Evolutionary conservation across 2,888 invertebrate genomes (phyloP), one percentile per base, ranked within the genome.

Genomic region (Serrognathus titanus): DNA sequence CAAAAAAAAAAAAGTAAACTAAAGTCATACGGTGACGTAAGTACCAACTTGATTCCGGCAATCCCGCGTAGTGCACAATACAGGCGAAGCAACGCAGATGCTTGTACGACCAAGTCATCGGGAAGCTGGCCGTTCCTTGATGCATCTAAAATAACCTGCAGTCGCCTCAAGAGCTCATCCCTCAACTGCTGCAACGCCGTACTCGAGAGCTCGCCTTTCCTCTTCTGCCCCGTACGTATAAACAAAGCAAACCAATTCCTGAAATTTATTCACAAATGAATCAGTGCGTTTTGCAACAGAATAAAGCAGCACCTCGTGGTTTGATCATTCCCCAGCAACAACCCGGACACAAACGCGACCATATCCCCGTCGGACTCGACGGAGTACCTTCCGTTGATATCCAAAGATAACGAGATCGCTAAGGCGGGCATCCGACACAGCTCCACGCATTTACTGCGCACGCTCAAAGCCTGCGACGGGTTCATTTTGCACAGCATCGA

Each of bases 21-120:
- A n/a, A n/a, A n/a, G n/a, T n/a, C n/a, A n/a, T n/a, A n/a, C n/a
- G n/a, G n/a, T n/a, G n/a, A n/a, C n/a, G n/a, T n/a, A 46, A 11
- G 2, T 51, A 70, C 77, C 74, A 81, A 91, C 85, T 96, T 96
- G 10, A 96, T 89, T 1, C 92, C 92, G 1, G 95, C 96, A 55
- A 97, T 94, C 46, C 94, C 95, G 66, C 94, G 84, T 0, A 97
- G 80, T 1, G 97, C 95, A 77, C 96, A 96, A 73, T 96, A 96
- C 0, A 97, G 81, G 43, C 96, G 82, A 24, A 97, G 78, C 41
- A 97, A 80, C 1, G 94, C 92, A n/a, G 94, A 92, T 0, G 94
- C 95, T 75, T 94, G 88, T 0, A 95, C 90, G 6, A 88, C 87
- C 66, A 82, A 81, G 41, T 82, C 82, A 63, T 89, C 87, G 0